Percentiles rank a stretch among this genome's conserved stretches.
Evolutionary conservation across 53 echinoderm and acorn worm genomes (phyloP).

Genomic region (Glandiceps talaboti): DNA sequence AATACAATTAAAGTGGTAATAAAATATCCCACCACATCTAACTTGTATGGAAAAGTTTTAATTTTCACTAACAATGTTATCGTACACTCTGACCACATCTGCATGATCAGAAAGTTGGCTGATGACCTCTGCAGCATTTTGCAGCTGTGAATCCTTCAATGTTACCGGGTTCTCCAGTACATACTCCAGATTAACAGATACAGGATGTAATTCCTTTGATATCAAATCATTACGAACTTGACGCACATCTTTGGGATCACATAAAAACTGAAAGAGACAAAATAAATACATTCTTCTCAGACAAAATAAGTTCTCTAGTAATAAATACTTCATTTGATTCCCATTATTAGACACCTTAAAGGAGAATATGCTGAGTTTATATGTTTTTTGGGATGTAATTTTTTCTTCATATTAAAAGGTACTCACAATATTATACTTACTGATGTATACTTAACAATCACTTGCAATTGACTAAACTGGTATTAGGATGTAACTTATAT

Average conservation of each 20-base stretch:
- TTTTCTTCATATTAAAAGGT: too few species aligned
- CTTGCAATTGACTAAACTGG: not conserved
- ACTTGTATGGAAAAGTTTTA: too few species aligned
- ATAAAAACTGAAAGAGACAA: constrained; percentile 36
- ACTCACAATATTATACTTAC: too few species aligned
- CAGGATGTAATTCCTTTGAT: constrained; percentile 14
- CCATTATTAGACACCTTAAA: constrained; percentile 9
- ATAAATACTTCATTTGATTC: not conserved
- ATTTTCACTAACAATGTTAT: constrained; percentile 23
- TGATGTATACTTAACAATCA: too few species aligned
- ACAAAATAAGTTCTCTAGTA: too few species aligned
- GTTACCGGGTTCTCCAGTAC: constrained; percentile 34
- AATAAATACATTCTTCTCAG: constrained; percentile 3
- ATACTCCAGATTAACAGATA: constrained; percentile 38
- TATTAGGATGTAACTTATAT: not conserved
- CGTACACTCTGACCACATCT: constrained; percentile 41
- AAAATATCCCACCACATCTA: too few species aligned
- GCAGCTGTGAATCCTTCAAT: constrained; percentile 24
- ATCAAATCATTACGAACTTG: constrained; percentile 38
- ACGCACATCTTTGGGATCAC: constrained; percentile 59
- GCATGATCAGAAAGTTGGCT: constrained; percentile 37
- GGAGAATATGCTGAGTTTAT: too few species aligned
- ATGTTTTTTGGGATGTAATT: too few species aligned
- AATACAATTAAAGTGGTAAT: too few species aligned
- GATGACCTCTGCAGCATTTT: constrained; percentile 33